Evolutionary conservation across 2,797 vertebrate species (phyloP), one percentile per base, ranked within the genome.

Genomic region (Toxotes lorentzi): DNA sequence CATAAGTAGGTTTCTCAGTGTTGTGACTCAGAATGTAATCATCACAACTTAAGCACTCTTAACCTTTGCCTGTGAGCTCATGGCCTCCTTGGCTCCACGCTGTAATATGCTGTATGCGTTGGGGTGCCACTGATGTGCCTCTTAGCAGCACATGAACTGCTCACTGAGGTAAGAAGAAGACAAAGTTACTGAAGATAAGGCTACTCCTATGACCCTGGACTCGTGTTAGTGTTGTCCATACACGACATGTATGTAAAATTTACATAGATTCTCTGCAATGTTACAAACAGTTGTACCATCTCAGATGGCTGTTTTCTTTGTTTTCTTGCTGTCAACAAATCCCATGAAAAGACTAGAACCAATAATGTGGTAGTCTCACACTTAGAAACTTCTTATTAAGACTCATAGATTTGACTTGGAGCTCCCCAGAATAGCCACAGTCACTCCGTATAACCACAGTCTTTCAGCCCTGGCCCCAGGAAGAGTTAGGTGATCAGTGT

Each of bases 51-150:
- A 78, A 86, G 82, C 70, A 66, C 79, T 65, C 80, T 90, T 89
- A 88, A 91, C 90, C 76, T 83, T 90, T 90, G 74, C 77, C 76
- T 74, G 59, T 75, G 73, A 78, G 69, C 78, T 50, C 48, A 24
- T 62, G 66, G 67, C 74, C 73, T 79, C 75, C 59, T 76, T 81
- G 79, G 54, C 58, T 78, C 58, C 9, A 64, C 17, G 7, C 57
- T 73, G 41, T 82, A 76, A 86, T 82, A 79, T 87, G 61, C 78
- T 61, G 32, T 82, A 73, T 75, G 68, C 65, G 60, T 64, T 74
- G 56, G 61, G 76, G 50, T 75, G 50, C 54, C 70, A 45, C 69
- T 72, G 73, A 77, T 70, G 75, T 79, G 62, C 17, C 58, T 82
- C 68, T 75, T 35, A 38, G 57, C 40, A 69, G 71, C 84, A 75